Percentiles rank a stretch among this genome's conserved stretches.
These are phyloP conservation scores for Rosalia funebris DNA, from an alignment of 2,888 invertebrate genomes.

Conservation along the genomic window DNA sequence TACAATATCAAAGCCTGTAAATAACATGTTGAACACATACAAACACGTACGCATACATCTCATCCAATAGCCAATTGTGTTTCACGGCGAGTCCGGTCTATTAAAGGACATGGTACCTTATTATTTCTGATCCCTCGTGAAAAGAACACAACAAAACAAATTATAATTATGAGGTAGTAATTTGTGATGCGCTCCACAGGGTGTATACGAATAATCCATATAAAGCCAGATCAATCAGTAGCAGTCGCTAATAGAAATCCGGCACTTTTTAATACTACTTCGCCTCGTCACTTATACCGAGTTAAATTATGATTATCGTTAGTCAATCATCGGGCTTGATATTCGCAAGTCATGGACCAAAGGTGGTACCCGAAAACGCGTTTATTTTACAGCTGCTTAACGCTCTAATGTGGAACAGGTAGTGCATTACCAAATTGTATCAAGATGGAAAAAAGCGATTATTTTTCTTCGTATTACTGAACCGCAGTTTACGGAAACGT, in stretches of 20 bases:
- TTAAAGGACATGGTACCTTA: conserved; percentile 22
- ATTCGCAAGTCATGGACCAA: conserved; percentile 51
- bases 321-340: conserved; percentile 53
- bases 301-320: conserved; percentile 55
- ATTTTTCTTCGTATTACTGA: too few relatives aligned
- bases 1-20: too few relatives aligned
- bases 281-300: conserved; percentile 55
- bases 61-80: conserved; percentile 17
- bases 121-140: conserved; percentile 23
- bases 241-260: conserved; percentile 56
- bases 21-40: too few relatives aligned
- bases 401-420: conserved; percentile 29
- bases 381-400: conserved; percentile 45
- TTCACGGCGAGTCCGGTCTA: conserved; percentile 3
- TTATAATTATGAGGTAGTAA: conserved; percentile 46
- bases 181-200: conserved; percentile 47
- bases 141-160: conserved; percentile 32
- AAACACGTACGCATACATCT: background rate
- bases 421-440: conserved; percentile 7
- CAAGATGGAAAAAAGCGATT: background rate
- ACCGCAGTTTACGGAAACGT: too few relatives aligned
- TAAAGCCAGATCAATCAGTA: conserved; percentile 52
- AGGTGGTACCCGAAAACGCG: conserved; percentile 36
- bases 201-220: conserved; percentile 42
- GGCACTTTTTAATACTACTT: conserved; percentile 53